These are phyloP conservation scores for Sebastes jordani DNA, from an alignment of 2,797 vertebrate genomes.

Conservation along the genomic window DNA sequence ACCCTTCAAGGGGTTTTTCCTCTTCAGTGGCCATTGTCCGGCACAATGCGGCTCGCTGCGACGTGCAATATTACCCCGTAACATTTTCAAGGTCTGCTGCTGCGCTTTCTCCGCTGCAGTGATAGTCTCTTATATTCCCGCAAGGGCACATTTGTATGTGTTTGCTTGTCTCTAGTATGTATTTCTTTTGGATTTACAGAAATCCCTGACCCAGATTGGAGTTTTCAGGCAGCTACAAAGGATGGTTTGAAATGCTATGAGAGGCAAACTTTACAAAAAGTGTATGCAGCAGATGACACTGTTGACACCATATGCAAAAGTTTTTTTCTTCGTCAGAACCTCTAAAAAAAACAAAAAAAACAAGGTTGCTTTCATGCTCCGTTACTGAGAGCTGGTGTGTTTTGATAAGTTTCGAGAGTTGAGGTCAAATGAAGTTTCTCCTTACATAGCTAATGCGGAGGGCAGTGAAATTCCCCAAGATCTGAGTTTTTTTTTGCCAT, in stretches of 20 bases:
- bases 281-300: slow-evolving; percentile 15
- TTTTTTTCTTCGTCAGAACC: slow-evolving; percentile 8
- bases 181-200: slow-evolving; percentile 22
- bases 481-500: slow-evolving; percentile 46
- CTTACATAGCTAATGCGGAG: slow-evolving; percentile 67
- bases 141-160: slow-evolving; percentile 5
- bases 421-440: slow-evolving; percentile 71
- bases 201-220: slow-evolving; percentile 44
- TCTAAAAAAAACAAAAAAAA: neutral
- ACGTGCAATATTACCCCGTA: slow-evolving; percentile 44
- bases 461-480: slow-evolving; percentile 74
- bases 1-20: slow-evolving; percentile 65
- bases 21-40: slow-evolving; percentile 62
- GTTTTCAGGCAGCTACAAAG: slow-evolving; percentile 3
- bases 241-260: slow-evolving; percentile 6
- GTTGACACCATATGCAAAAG: slow-evolving; percentile 8
- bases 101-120: neutral
- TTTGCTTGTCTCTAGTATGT: slow-evolving; percentile 10
- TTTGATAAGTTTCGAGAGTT: slow-evolving; percentile 47
- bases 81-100: slow-evolving; percentile 38
- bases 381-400: neutral
- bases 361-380: slow-evolving; percentile 1
- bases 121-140: slow-evolving; percentile 5
- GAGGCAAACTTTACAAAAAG: slow-evolving; percentile 15
- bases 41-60: slow-evolving; percentile 45